Conservation (phyloP, 1,140 invertebrate species). For the Stegodyphus mimosarum region DNA sequence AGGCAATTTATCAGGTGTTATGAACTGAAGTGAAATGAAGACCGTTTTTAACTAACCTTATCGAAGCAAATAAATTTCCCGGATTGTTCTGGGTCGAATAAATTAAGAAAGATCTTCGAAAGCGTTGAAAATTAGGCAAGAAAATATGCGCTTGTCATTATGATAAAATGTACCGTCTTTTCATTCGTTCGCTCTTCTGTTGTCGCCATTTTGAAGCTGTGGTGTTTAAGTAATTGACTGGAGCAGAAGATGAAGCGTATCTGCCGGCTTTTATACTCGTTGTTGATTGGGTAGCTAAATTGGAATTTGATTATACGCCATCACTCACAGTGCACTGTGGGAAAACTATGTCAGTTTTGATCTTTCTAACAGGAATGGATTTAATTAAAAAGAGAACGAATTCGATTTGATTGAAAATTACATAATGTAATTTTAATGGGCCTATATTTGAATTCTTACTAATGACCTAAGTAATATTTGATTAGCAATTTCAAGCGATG, state of each 20-base stretch:
- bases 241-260: constrained; percentile 37
- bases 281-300: constrained; percentile 28
- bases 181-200: neutral
- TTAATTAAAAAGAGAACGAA: no score
- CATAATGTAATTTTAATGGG: no score
- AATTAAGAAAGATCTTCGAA: constrained; percentile 40
- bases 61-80: constrained; percentile 29
- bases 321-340: neutral
- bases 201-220: constrained; percentile 12
- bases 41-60: constrained; percentile 24
- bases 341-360: no score
- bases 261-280: neutral
- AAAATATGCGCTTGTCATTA: constrained; percentile 11
- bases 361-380: no score
- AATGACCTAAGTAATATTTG: no score
- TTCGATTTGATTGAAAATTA: no score
- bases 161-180: constrained; percentile 12
- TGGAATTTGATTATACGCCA: constrained; percentile 31
- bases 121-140: constrained; percentile 18
- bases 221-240: constrained; percentile 28
- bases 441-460: no score
- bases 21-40: constrained; percentile 21
- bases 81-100: constrained; percentile 13
- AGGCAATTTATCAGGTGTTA: constrained; percentile 18
- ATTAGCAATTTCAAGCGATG: no score